Percentiles rank a stretch among this genome's conserved stretches.
Conservation (phyloP, 2,888 invertebrate species). For the Cephus sareptanus region DNA sequence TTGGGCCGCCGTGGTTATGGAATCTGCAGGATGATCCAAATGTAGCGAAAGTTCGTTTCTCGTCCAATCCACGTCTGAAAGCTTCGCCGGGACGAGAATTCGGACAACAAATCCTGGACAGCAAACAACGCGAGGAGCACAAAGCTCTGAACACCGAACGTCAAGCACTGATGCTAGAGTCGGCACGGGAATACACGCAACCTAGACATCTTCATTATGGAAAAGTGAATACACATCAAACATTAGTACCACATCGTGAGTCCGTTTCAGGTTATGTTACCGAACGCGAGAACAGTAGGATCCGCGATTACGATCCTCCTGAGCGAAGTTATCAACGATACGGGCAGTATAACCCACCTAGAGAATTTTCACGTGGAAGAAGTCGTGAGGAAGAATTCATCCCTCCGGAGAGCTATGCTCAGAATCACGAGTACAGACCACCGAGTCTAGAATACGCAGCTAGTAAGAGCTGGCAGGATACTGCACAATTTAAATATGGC, state of each 20-base stretch:
- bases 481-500: slow-evolving; percentile 32
- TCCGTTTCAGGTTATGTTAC: slow-evolving; percentile 22
- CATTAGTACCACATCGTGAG: slow-evolving; percentile 18
- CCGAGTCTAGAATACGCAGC: slow-evolving; percentile 35
- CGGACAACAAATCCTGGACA: slow-evolving; percentile 32
- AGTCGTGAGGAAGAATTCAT: slow-evolving; percentile 11
- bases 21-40: slow-evolving; percentile 22
- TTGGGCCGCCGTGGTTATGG: slow-evolving; percentile 39
- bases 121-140: slow-evolving; percentile 37
- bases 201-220: slow-evolving; percentile 46
- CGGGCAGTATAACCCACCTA: slow-evolving; percentile 17
- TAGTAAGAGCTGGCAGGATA: slow-evolving; percentile 42
- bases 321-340: slow-evolving; percentile 33
- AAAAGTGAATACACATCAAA: slow-evolving; percentile 42
- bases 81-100: slow-evolving; percentile 15
- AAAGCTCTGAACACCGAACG: slow-evolving; percentile 39
- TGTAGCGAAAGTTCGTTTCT: slow-evolving; percentile 33
- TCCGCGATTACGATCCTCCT: slow-evolving; percentile 37
- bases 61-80: slow-evolving; percentile 28
- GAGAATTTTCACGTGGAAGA: slow-evolving; percentile 9
- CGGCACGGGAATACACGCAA: slow-evolving; percentile 38
- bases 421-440: slow-evolving; percentile 36
- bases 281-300: slow-evolving; percentile 23
- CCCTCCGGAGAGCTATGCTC: slow-evolving; percentile 20
- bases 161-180: slow-evolving; percentile 37